Evolutionary conservation across 2,113 vertebrate genomes (phyloP).

Genomic region (Pelodiscus sinensis): DNA sequence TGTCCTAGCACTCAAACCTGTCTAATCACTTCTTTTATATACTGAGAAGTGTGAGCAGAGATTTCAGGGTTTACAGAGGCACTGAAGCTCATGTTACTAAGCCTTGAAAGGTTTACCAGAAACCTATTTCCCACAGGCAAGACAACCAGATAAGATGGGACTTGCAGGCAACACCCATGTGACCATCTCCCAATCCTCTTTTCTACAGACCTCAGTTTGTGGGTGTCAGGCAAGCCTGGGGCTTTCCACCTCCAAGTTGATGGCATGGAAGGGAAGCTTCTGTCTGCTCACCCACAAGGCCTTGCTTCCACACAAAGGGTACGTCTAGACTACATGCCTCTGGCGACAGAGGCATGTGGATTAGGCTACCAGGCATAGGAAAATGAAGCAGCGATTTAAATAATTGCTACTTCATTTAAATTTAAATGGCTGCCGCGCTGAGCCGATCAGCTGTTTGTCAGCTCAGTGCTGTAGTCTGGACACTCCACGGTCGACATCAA

Average conservation of each 20-base stretch:
- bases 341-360: no score
- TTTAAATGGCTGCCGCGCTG: no score
- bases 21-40: rapidly evolving
- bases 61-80: rapidly evolving
- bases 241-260: background rate
- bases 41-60: rapidly evolving
- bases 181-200: background rate
- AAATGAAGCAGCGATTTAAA: no score
- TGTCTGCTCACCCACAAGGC: background rate
- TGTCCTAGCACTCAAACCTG: background rate
- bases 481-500: no score
- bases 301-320: background rate
- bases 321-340: no score
- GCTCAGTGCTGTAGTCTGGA: no score
- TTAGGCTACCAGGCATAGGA: no score
- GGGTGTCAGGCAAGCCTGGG: background rate
- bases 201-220: rapidly evolving
- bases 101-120: rapidly evolving
- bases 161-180: background rate
- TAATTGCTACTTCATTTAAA: no score
- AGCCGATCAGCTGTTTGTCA: no score
- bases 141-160: background rate
- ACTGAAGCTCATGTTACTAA: background rate
- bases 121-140: no score
- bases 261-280: background rate